These are phyloP conservation scores for Ictalurus furcatus DNA, from an alignment of 2,113 vertebrate genomes.

Conservation along the genomic window DNA sequence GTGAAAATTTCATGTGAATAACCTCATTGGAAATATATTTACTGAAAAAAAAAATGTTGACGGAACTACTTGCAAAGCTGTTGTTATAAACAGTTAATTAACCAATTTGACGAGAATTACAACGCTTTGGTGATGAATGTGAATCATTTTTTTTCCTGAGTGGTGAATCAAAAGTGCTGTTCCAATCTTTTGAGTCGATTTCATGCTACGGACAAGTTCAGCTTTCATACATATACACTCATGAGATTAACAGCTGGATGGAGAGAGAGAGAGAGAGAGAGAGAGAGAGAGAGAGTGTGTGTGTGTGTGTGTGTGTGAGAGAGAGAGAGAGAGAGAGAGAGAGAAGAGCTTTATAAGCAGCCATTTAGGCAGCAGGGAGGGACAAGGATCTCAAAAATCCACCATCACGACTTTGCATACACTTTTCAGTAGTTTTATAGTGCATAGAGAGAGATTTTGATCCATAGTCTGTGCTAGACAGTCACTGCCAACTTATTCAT, in stretches of 20 bases:
- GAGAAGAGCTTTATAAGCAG: neutral
- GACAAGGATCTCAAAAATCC: neutral
- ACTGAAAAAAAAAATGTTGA: too few species aligned
- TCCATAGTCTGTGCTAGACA: neutral
- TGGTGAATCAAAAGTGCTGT: neutral
- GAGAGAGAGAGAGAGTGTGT: neutral
- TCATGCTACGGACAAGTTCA: neutral
- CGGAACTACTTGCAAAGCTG: too few species aligned
- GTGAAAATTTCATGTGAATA: too few species aligned
- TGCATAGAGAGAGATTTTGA: neutral
- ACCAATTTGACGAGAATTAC: too few species aligned
- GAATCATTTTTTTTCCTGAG: neutral
- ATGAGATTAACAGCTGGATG: neutral
- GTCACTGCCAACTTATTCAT: neutral
- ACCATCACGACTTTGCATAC: neutral
- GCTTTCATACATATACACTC: neutral
- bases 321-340: slow-evolving; percentile 1
- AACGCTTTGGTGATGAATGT: neutral
- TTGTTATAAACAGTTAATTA: too few species aligned
- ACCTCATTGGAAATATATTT: too few species aligned
- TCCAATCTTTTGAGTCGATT: neutral
- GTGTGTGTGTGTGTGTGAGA: neutral
- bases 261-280: neutral
- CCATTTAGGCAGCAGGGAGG: neutral
- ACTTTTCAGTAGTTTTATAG: neutral